Percentiles rank a stretch among this genome's conserved stretches.
Evolutionary conservation across 2,888 invertebrate genomes (phyloP).

Genomic region (Lumbricus terrestris): DNA sequence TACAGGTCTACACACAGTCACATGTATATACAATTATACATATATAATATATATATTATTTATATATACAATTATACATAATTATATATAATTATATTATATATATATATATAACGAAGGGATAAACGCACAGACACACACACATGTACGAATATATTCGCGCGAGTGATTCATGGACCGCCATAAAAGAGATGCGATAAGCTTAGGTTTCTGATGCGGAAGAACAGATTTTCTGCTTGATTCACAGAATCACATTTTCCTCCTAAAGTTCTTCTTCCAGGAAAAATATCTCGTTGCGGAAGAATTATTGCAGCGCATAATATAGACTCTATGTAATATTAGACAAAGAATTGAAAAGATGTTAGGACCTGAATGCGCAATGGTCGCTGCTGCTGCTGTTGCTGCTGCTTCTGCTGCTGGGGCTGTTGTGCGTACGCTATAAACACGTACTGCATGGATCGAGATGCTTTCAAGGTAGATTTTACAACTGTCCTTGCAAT

Average conservation of each 20-base stretch:
- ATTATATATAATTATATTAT: not conserved
- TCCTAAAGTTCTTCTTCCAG: not conserved
- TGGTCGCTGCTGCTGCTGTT: not conserved
- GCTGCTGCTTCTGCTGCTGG: too few relatives aligned
- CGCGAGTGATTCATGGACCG: not conserved
- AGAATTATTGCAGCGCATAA: not conserved
- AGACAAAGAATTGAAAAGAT: not conserved
- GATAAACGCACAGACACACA: too few relatives aligned
- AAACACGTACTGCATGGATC: too few relatives aligned
- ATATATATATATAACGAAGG: too few relatives aligned
- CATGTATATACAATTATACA: too few relatives aligned
- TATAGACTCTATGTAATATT: too few relatives aligned
- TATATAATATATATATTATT: not conserved
- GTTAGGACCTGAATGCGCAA: not conserved
- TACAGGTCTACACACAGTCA: not conserved
- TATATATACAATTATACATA: not conserved
- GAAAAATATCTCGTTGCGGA: not conserved
- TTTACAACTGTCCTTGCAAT: not conserved
- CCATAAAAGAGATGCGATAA: not conserved
- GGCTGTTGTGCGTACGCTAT: too few relatives aligned
- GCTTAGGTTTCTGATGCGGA: not conserved
- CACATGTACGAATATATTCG: not conserved
- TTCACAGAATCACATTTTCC: not conserved
- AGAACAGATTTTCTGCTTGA: not conserved
- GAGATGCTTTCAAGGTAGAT: not conserved